phyloP scores from a whole-genome alignment of 2,113 vertebrate species.

The pig (Sus scrofa) region DNA sequence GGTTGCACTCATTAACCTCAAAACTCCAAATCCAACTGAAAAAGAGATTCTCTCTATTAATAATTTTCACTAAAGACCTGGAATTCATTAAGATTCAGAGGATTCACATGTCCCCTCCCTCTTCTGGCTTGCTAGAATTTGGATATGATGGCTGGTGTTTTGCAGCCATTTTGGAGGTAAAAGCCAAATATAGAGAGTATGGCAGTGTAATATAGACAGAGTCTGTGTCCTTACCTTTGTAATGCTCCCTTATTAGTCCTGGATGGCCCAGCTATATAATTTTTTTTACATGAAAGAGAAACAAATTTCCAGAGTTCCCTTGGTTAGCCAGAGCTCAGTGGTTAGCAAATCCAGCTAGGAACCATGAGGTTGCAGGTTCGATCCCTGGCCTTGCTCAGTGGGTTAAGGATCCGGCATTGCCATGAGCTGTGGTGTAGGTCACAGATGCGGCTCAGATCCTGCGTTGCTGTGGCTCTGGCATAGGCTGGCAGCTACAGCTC shows the following conservation, averaged over 20 bases:
- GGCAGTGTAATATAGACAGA: neutral
- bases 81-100: neutral
- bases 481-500: no score
- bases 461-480: no score
- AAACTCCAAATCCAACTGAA: neutral
- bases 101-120: neutral
- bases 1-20: neutral
- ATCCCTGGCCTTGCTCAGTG: no score
- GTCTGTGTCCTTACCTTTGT: neutral
- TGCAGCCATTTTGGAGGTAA: neutral
- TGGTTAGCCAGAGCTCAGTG: no score
- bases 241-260: neutral
- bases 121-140: neutral
- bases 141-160: neutral
- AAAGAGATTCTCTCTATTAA: neutral
- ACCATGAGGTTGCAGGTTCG: no score
- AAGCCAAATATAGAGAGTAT: neutral
- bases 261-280: neutral
- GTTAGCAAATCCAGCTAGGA: no score
- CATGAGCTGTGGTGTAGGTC: no score
- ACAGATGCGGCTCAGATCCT: no score
- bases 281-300: slow-evolving; percentile 9
- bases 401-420: no score
- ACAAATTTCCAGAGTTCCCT: neutral
- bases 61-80: neutral